These are phyloP conservation scores for Toxotes lorentzi DNA, from an alignment of 2,797 vertebrate genomes.

Conservation along the genomic window DNA sequence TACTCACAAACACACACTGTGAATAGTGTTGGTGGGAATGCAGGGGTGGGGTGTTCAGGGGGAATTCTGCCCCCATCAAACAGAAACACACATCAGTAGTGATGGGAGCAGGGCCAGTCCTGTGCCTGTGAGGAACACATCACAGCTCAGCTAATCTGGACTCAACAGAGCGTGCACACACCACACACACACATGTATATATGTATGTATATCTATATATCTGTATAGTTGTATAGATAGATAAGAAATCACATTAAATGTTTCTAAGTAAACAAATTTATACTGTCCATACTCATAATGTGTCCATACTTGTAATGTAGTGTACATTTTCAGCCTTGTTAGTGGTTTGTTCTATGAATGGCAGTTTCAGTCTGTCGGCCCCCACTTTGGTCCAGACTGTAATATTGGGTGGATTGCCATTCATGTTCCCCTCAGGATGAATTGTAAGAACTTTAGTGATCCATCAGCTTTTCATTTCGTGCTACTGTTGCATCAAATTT, in stretches of 20 bases:
- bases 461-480: not conserved
- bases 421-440: not conserved
- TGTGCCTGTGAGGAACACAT: slow-evolving; percentile 48
- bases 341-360: no score
- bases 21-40: slow-evolving; percentile 24
- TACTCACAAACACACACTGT: not conserved
- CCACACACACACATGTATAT: not conserved
- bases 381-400: not conserved
- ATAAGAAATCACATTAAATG: not conserved
- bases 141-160: slow-evolving; percentile 41
- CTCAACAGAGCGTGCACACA: not conserved
- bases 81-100: slow-evolving; percentile 50
- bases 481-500: not conserved
- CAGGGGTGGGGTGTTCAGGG: slow-evolving; percentile 16
- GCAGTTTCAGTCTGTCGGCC: no score
- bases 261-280: not conserved
- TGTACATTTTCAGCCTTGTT: no score
- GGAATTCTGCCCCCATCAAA: slow-evolving; percentile 48
- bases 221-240: not conserved
- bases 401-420: not conserved
- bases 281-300: not conserved
- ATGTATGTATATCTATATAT: no score
- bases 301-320: no score
- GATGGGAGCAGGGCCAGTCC: slow-evolving; percentile 43
- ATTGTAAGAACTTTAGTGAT: not conserved